Percentiles rank a stretch among this genome's conserved stretches.
Evolutionary conservation across 2,113 vertebrate species (phyloP).

Genomic region (Oncorhynchus gorbuscha): DNA sequence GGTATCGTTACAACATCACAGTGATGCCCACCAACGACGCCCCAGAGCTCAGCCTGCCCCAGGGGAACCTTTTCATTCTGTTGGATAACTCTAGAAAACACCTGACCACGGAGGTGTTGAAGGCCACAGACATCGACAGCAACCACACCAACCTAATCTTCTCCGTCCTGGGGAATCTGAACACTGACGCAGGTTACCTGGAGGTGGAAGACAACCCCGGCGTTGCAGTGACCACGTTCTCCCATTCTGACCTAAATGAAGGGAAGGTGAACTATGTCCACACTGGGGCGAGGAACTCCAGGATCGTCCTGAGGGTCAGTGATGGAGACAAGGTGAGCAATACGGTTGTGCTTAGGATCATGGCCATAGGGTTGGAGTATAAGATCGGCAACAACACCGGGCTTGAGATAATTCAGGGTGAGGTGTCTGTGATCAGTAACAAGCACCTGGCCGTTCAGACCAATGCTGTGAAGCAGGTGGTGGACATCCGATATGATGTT

Average conservation of each 20-base stretch:
- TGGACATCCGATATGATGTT: constrained; percentile 78
- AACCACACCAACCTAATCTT: constrained; percentile 70
- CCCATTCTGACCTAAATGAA: constrained; percentile 74
- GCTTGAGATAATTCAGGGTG: constrained; percentile 76
- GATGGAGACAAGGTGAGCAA: constrained; percentile 90
- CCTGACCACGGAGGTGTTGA: constrained; percentile 76
- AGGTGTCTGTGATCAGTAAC: constrained; percentile 68
- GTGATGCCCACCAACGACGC: constrained; percentile 84
- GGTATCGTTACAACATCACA: constrained; percentile 77
- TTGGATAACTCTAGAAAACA: constrained; percentile 85
- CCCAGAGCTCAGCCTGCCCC: constrained; percentile 80
- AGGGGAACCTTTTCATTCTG: constrained; percentile 82
- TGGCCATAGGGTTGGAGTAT: constrained; percentile 80
- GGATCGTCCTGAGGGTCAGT: constrained; percentile 84
- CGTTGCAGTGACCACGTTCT: constrained; percentile 76
- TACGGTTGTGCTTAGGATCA: constrained; percentile 82
- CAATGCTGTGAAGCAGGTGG: constrained; percentile 71
- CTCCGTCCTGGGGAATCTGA: constrained; percentile 84
- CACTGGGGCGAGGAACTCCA: constrained; percentile 79
- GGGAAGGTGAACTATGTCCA: constrained; percentile 81
- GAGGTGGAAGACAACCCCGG: constrained; percentile 78
- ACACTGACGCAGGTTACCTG: constrained; percentile 83
- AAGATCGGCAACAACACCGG: constrained; percentile 79
- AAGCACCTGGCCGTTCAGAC: constrained; percentile 80
- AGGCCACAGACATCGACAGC: constrained; percentile 81